phyloP scores from a whole-genome alignment of 1,140 invertebrate genomes.

The Calosoma granatense region DNA sequence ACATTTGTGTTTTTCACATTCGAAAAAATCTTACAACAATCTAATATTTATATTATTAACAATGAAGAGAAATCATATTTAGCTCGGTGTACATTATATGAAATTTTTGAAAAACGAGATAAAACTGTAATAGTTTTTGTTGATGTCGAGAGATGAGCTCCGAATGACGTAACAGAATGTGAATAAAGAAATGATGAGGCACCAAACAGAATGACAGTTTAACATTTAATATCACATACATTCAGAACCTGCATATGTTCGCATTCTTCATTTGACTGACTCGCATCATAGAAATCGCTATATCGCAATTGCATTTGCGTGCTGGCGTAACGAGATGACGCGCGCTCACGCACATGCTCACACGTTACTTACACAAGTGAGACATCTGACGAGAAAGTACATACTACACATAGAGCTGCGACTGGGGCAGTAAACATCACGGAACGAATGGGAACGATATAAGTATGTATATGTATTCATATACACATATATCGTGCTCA shows the following conservation, averaged over 20 bases:
- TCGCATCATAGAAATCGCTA: not conserved
- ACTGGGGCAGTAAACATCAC: not conserved
- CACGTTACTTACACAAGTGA: not conserved
- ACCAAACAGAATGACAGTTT: constrained; percentile 19
- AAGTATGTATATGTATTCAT: not conserved
- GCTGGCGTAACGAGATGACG: not conserved
- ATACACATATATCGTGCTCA: too few relatives aligned
- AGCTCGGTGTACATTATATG: too few relatives aligned
- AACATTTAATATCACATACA: constrained; percentile 36
- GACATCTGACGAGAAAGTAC: not conserved
- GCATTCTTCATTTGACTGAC: too few relatives aligned
- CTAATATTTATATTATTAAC: too few relatives aligned
- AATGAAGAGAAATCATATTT: too few relatives aligned
- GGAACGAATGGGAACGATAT: not conserved
- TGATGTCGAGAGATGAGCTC: too few relatives aligned
- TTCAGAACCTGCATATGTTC: not conserved
- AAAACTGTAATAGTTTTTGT: too few relatives aligned
- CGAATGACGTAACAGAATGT: too few relatives aligned
- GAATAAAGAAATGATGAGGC: too few relatives aligned
- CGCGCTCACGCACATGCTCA: not conserved
- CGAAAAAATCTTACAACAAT: too few relatives aligned
- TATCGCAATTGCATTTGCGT: not conserved
- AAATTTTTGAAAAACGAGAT: too few relatives aligned
- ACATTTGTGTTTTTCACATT: too few relatives aligned
- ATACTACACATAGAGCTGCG: not conserved